Evolutionary conservation across 2,888 invertebrate genomes (phyloP).

Genomic region (Drosophila helvetica): DNA sequence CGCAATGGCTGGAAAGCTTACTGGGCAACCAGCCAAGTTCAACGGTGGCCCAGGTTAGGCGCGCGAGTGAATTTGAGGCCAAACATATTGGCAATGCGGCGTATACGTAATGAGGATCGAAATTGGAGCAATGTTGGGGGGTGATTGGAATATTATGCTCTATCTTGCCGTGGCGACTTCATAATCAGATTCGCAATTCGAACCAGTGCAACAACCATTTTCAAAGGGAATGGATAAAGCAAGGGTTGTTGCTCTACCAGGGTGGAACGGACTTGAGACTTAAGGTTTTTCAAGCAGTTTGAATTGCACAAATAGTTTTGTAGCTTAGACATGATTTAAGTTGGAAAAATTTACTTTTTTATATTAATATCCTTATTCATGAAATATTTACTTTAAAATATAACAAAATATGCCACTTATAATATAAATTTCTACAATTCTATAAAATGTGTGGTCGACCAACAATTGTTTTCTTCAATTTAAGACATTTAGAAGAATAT

Average conservation of each 20-base stretch:
- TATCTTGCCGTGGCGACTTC: neutral
- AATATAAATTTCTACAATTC: neutral
- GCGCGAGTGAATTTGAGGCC: conserved; percentile 3
- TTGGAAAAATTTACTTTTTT: neutral
- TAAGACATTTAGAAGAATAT: neutral
- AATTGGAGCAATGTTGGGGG: conserved; percentile 12
- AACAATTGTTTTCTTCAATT: neutral
- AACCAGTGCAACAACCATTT: neutral
- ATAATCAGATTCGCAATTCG: neutral
- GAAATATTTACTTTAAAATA: neutral
- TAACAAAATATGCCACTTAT: neutral
- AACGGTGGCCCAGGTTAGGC: conserved; percentile 39
- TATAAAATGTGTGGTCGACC: neutral
- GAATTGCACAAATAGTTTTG: neutral
- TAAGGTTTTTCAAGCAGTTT: neutral
- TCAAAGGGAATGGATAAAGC: neutral
- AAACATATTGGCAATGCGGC: conserved; percentile 39
- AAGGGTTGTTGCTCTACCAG: too few species aligned
- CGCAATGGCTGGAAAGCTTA: conserved; percentile 54
- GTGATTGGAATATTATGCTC: conserved; percentile 4
- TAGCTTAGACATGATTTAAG: neutral
- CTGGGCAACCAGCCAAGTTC: conserved; percentile 69
- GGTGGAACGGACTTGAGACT: neutral
- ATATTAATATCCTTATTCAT: neutral
- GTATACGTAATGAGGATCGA: conserved; percentile 56